Conservation (phyloP, 2,888 invertebrate species). For the Trilocha varians region DNA sequence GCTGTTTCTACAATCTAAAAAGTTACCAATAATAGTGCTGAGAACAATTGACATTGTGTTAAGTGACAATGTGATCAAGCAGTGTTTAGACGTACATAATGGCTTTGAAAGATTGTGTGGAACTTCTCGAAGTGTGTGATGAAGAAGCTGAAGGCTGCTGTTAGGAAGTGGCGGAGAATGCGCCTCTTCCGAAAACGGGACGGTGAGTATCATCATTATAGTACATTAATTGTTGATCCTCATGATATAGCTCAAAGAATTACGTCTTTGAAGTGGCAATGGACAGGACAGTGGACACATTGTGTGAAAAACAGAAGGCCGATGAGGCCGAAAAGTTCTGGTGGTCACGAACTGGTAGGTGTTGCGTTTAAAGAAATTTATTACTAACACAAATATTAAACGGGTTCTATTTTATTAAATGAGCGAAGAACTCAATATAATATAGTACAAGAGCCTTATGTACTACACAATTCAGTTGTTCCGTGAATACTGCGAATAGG, state of each 20-base stretch:
- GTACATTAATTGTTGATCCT: too few species aligned
- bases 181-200: slow-evolving; percentile 62
- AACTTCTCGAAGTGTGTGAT: slow-evolving; percentile 50
- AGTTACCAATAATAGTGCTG: neutral
- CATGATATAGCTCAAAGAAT: too few species aligned
- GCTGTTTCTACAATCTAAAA: neutral
- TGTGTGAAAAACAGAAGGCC: too few species aligned
- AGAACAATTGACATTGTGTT: neutral
- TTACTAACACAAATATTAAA: neutral
- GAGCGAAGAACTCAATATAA: too few species aligned
- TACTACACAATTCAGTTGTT: too few species aligned
- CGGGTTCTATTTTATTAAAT: too few species aligned
- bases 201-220: slow-evolving; percentile 29
- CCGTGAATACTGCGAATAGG: too few species aligned
- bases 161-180: slow-evolving; percentile 67
- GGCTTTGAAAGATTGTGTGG: slow-evolving; percentile 39
- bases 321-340: too few species aligned
- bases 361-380: neutral
- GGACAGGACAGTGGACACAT: too few species aligned
- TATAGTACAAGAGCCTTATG: too few species aligned
- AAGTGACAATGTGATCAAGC: neutral
- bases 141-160: slow-evolving; percentile 63
- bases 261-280: too few species aligned
- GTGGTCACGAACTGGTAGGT: too few species aligned
- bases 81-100: slow-evolving; percentile 32